Conservation (phyloP, 2,797 vertebrate species). For the Malurus leucopterus region DNA sequence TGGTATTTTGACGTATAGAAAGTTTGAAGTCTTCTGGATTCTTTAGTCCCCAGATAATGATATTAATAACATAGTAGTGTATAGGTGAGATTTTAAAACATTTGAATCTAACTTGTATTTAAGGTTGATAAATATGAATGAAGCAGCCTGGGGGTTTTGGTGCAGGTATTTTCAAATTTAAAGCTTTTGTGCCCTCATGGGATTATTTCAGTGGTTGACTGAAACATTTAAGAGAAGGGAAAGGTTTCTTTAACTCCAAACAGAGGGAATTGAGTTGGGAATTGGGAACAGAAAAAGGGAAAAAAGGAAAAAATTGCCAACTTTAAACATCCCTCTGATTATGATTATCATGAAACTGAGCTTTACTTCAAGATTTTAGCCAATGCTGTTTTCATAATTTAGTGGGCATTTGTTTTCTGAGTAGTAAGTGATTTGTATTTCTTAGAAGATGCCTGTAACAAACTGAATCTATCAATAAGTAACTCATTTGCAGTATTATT, state of each 20-base stretch:
- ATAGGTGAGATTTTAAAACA: not conserved
- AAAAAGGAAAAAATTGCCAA: not conserved
- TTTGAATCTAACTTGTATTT: not conserved
- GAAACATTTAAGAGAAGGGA: conserved; percentile 33
- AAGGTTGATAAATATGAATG: not conserved
- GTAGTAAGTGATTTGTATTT: conserved; percentile 36
- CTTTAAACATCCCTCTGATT: not conserved
- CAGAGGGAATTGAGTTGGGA: conserved; percentile 27
- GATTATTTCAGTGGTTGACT: conserved; percentile 37
- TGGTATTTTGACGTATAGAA: not conserved
- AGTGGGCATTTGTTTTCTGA: conserved; percentile 45
- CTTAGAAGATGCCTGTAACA: conserved; percentile 12
- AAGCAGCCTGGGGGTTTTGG: not conserved
- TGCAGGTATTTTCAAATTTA: not conserved
- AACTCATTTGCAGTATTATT: conserved; percentile 44
- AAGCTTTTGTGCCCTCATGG: conserved; percentile 11
- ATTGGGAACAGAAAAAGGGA: not conserved
- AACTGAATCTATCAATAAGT: conserved; percentile 29
- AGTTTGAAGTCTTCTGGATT: not conserved
- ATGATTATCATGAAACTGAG: conserved; percentile 36
- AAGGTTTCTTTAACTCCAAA: conserved; percentile 28
- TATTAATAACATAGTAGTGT: not conserved
- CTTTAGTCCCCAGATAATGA: not conserved
- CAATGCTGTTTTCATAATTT: conserved; percentile 26
- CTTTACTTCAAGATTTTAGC: conserved; percentile 27